Evolutionary conservation across 2,888 invertebrate genomes (phyloP).

Genomic region (Leptopilina syphax): DNA sequence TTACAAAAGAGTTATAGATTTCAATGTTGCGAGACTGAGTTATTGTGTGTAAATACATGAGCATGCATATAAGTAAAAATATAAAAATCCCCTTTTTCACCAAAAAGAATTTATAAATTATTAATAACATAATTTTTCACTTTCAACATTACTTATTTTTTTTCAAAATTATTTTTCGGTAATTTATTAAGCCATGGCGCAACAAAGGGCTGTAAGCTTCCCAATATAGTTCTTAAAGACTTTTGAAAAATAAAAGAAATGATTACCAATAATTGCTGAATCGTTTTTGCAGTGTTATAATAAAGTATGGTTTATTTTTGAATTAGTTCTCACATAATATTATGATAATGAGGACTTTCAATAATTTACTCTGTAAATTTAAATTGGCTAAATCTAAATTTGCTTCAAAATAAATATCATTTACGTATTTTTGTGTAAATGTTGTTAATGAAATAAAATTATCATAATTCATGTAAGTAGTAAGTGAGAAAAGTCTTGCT

Average conservation of each 20-base stretch:
- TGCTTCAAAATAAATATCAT: no score
- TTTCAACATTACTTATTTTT: background rate
- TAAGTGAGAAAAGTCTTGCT: no score
- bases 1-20: background rate
- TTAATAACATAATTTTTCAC: background rate
- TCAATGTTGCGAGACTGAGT: constrained; percentile 1
- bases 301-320: background rate
- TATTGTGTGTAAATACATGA: background rate
- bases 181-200: no score
- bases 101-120: background rate
- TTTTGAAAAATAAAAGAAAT: background rate
- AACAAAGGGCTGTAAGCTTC: no score
- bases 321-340: background rate
- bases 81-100: background rate
- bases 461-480: no score
- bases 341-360: no score
- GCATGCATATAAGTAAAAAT: constrained; percentile 21
- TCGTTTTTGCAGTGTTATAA: background rate
- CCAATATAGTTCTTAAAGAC: no score
- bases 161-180: no score
- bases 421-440: no score
- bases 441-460: no score
- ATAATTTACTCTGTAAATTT: no score
- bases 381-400: no score
- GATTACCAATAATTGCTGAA: background rate